Percentiles rank a stretch among this genome's conserved stretches.
Evolutionary conservation across 1,140 invertebrate species (phyloP).

Genomic region (Hirudo medicinalis): DNA sequence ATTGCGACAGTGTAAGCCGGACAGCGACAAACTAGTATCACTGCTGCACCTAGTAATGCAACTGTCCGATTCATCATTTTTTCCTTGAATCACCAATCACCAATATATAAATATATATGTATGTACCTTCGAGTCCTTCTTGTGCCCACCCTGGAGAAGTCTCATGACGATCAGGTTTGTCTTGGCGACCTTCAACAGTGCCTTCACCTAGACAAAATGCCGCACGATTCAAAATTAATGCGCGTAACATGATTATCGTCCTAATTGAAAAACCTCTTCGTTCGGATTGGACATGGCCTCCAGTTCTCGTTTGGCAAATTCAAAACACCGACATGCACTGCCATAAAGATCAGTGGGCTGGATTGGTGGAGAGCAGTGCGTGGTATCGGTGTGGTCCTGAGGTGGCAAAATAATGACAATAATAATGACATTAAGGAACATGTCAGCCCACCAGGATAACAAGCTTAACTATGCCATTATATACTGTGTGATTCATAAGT

Average conservation of each 20-base stretch:
- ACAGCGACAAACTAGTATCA: too few species aligned
- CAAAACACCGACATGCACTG: slow-evolving; percentile 74
- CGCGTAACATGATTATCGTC: too few species aligned
- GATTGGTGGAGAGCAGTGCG: slow-evolving; percentile 39
- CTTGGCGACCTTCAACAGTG: slow-evolving; percentile 73
- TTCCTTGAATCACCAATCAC: slow-evolving; percentile 14
- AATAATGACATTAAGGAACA: not conserved
- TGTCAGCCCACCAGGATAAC: too few species aligned
- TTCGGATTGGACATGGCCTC: slow-evolving; percentile 16
- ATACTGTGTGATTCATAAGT: too few species aligned
- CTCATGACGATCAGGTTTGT: slow-evolving; percentile 90
- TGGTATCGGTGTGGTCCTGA: slow-evolving; percentile 52
- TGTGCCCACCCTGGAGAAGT: slow-evolving; percentile 74
- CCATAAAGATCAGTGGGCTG: slow-evolving; percentile 52
- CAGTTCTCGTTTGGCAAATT: slow-evolving; percentile 46
- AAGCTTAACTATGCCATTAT: too few species aligned
- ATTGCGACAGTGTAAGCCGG: too few species aligned
- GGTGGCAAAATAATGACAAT: not conserved
- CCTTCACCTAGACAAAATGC: slow-evolving; percentile 57
- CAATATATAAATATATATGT: too few species aligned
- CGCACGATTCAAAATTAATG: too few species aligned
- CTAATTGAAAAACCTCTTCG: slow-evolving; percentile 16
- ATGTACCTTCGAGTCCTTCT: slow-evolving; percentile 57
- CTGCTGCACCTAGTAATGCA: too few species aligned
- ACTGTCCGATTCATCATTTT: too few species aligned